phyloP scores from a whole-genome alignment of 2,888 invertebrate genomes.

The Lithodes maja region DNA sequence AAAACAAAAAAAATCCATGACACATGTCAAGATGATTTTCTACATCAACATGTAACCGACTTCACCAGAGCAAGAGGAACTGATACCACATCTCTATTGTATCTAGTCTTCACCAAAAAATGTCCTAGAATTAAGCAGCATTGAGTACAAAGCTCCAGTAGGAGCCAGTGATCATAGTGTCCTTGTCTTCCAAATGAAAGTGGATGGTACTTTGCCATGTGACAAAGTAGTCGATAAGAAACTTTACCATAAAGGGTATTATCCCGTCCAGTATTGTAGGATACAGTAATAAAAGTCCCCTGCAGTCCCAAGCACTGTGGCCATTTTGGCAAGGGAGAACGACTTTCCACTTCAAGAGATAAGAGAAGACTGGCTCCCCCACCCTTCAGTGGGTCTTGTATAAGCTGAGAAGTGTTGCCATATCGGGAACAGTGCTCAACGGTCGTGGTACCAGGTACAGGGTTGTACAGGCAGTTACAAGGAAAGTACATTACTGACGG shows the following conservation, averaged over 20 bases:
- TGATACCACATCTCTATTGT: conserved; percentile 13
- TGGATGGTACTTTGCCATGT: conserved; percentile 21
- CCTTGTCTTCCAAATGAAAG: not conserved
- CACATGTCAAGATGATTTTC: conserved; percentile 31
- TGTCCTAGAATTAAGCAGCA: not conserved
- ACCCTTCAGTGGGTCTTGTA: too few relatives aligned
- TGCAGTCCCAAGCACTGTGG: too few relatives aligned
- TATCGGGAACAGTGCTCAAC: too few relatives aligned
- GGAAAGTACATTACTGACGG: too few relatives aligned
- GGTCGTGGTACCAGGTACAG: too few relatives aligned
- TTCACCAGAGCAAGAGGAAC: conserved; percentile 35
- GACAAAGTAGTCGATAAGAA: not conserved
- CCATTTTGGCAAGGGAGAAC: too few relatives aligned
- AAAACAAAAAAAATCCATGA: conserved; percentile 20
- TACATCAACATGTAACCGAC: conserved; percentile 29
- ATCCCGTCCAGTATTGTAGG: not conserved
- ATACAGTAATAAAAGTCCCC: too few relatives aligned
- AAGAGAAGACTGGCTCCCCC: too few relatives aligned
- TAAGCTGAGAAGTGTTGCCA: too few relatives aligned
- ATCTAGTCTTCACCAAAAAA: conserved; percentile 25
- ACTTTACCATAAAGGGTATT: not conserved
- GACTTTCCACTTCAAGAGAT: too few relatives aligned
- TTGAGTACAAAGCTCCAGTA: conserved; percentile 22
- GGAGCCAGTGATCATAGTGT: conserved; percentile 32
- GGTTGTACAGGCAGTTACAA: too few relatives aligned